These are phyloP conservation scores for Xiphophorus maculatus DNA, from an alignment of 2,113 vertebrate species.

Conservation along the genomic window DNA sequence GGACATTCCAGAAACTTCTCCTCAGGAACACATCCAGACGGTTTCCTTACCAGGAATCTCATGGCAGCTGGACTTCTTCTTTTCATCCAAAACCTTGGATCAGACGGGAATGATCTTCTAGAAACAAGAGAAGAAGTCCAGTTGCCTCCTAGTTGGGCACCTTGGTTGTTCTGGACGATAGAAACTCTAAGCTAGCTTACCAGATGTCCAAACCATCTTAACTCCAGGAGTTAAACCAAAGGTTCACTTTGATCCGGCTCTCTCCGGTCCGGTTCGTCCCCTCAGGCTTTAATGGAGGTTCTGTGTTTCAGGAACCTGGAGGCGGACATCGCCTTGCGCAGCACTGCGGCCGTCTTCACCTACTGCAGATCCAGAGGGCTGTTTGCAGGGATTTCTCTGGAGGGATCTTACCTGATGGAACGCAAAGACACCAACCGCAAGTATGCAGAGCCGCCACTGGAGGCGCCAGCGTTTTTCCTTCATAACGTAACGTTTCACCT, in stretches of 20 bases:
- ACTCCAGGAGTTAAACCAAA: neutral
- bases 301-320: constrained; percentile 86
- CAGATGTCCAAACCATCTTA: neutral
- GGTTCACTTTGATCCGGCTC: too few relatives aligned
- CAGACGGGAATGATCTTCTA: too few relatives aligned
- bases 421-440: constrained; percentile 97
- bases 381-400: constrained; percentile 93
- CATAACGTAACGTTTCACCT: neutral
- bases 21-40: neutral
- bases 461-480: neutral
- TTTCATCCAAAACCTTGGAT: too few relatives aligned
- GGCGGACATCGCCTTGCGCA: constrained; percentile 90
- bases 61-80: too few relatives aligned
- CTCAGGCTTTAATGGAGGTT: neutral
- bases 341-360: constrained; percentile 90
- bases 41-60: too few relatives aligned
- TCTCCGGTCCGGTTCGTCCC: too few relatives aligned
- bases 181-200: neutral
- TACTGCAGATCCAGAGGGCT: constrained; percentile 94
- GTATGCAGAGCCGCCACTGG: constrained; percentile 70
- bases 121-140: neutral
- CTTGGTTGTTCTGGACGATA: neutral
- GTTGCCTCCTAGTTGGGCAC: neutral
- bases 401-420: constrained; percentile 93
- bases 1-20: neutral